Evolutionary conservation across 30 jellyfish, hydroid and myxozoan genomes (phyloP).

Genomic region (Aurelia coerulea): DNA sequence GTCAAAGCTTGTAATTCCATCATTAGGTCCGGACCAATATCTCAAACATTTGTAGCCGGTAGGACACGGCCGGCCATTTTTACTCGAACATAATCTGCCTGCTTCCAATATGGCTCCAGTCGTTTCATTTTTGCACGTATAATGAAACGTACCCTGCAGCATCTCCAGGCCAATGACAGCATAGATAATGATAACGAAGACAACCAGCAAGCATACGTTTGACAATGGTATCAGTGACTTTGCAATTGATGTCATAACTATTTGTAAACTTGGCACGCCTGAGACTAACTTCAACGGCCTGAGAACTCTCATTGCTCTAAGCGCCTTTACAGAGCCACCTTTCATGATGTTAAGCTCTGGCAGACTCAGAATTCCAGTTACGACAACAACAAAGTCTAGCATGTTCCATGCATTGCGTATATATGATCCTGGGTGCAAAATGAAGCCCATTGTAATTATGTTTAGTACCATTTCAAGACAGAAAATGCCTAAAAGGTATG

Average conservation of each 20-base stretch:
- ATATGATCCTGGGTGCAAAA: constrained; percentile 93
- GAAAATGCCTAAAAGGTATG: constrained; percentile 83
- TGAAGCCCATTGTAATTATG: constrained; percentile 86
- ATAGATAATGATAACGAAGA: constrained; percentile 77
- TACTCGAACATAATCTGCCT: constrained; percentile 50
- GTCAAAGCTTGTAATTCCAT: constrained; percentile 84
- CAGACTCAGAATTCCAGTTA: constrained; percentile 80
- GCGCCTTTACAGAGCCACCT: constrained; percentile 87
- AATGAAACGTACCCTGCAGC: constrained; percentile 71
- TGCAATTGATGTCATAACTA: constrained; percentile 88
- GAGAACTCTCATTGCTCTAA: constrained; percentile 88
- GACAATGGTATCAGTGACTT: constrained; percentile 82
- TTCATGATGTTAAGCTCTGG: constrained; percentile 66
- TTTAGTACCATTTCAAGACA: constrained; percentile 79
- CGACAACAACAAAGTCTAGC: constrained; percentile 90
- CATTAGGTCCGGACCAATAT: constrained; percentile 87
- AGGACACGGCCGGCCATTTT: constrained; percentile 76
- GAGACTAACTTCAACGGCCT: constrained; percentile 91
- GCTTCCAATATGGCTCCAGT: constrained; percentile 41
- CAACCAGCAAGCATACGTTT: constrained; percentile 81
- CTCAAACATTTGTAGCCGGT: constrained; percentile 66
- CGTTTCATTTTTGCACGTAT: constrained; percentile 71
- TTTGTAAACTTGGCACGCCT: constrained; percentile 90
- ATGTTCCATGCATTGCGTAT: constrained; percentile 86
- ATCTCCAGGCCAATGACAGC: constrained; percentile 82